Evolutionary conservation across 1,140 invertebrate species (phyloP), one percentile per base, ranked within the genome.

Genomic region (Lysiphlebus fabarum): DNA sequence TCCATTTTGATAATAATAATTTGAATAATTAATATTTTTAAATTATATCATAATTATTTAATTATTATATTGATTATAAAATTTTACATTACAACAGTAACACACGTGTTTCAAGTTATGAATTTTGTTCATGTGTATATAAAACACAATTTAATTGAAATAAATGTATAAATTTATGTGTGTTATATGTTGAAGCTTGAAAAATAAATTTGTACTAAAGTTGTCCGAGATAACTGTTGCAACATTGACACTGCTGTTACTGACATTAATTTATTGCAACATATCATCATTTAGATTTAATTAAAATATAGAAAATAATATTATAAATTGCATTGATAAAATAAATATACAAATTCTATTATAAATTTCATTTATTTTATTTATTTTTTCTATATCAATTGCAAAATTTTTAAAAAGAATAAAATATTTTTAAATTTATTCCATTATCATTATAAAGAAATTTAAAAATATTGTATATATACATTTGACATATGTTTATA

Each of bases 191-290:
- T 26, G 17, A 26, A 26, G 17, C 17, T 26, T 26, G 17, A 14
- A 36, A 34, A 36, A 26, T 26, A 14, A 43, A 12, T 6, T 42
- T 5, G 43, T 17, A 55, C 37, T n/a, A 54, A 56, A 53, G 56
- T 59, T 59, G 54, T 59, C 53, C 58, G 42, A 59, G 51, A 59
- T 59, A 59, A 37, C 50, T 44, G 58, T 50, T 26, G 17, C 17
- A 26, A 26, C 17, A 68, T 44, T 51, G 60, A 65, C 67, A 59
- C 70, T 68, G 69, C 65, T 73, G 71, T 26, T 51, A 56, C 61
- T 67, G 71, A 73, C 71, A 73, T 70, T 61, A 71, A 69, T 64
- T 66, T 69, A 72, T 71, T 73, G 69, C 67, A 56, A 55, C 69
- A 61, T 72, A 70, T 71, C 68, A 69, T 45, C 65, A 42, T 53